These are phyloP conservation scores for Rhysida immarginata DNA, from an alignment of 1,140 invertebrate genomes.

Conservation along the genomic window DNA sequence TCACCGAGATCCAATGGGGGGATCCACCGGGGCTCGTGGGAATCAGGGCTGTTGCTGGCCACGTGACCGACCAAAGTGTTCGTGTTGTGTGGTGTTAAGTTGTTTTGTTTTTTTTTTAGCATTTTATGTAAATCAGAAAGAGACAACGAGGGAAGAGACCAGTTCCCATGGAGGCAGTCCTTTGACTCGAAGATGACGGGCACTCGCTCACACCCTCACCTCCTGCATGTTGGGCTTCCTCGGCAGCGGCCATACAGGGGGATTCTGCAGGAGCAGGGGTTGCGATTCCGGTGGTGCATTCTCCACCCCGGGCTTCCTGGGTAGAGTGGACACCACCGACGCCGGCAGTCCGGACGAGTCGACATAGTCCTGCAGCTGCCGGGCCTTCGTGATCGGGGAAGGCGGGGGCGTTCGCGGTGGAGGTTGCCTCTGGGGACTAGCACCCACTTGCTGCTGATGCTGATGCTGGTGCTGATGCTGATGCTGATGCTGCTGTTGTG, in stretches of 20 bases:
- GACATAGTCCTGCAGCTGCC: conserved; percentile 4
- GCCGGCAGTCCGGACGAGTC: not conserved
- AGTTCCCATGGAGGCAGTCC: no score
- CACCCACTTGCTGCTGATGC: not conserved
- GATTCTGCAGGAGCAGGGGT: conserved; percentile 7
- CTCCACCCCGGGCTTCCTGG: not conserved
- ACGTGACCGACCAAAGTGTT: no score
- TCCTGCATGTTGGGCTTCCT: conserved; percentile 7
- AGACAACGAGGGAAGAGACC: no score
- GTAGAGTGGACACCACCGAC: not conserved
- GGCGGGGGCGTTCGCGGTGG: conserved; percentile 10
- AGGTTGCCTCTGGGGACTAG: conserved; percentile 2
- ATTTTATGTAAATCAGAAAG: no score
- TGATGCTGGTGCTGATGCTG: not conserved
- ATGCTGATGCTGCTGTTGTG: no score
- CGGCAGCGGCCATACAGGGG: not conserved
- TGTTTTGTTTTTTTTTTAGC: no score
- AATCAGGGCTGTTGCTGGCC: no score
- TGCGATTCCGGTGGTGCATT: conserved; percentile 5
- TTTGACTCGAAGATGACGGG: no score
- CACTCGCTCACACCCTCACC: no score
- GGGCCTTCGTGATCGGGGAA: conserved; percentile 2
- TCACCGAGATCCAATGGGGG: no score
- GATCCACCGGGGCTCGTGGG: no score
- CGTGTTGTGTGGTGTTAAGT: no score